Evolutionary conservation across 2,888 invertebrate genomes (phyloP), one percentile per base, ranked within the genome.

Genomic region (Parasteatoda lunata): DNA sequence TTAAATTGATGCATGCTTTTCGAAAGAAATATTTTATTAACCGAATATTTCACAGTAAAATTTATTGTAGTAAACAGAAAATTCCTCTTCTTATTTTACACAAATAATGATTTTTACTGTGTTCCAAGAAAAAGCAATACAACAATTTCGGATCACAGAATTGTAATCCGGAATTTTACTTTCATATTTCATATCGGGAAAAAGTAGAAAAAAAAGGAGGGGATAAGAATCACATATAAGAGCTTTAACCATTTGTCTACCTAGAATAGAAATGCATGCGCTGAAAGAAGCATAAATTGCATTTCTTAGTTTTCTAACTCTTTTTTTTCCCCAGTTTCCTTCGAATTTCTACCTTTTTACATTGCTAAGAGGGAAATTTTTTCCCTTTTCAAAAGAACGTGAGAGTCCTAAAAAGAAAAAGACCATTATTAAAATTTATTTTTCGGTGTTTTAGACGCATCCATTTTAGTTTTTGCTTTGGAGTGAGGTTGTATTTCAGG

Each of bases 341-440:
- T 52, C 15, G 51, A 47, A 71, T 48, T 71, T 71, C 49, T 52
- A 15, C 72, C 15, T 51, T n/a, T 73, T 48, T 48, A 15, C 48
- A 15, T 48, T 52, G 68, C 68, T 54, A 73, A 68, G 54, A 64
- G 70, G 69, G n/a, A 13, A 0, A 9, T 81, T 71, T 68, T 77
- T 65, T 59, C 13, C 59, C 59, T 4, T 66, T 77, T 69, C 48
- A 7, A 3, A 52, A 51, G 49, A n/a, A 45, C 30, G 45, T 4
- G 47, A 3, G 48, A 9, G 49, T 11, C 75, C 48, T 64, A 15
- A 45, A 11, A 79, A 49, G 45, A 83, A 71, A 71, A 7, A 68
- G 59, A 47, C 75, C 65, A 83, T 83, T 83, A 83, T 77, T 83
- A 77, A 83, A 83, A 83, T 83, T 83, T 77, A 83, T 83, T 83